phyloP scores from a whole-genome alignment of 2,113 vertebrate genomes.

The Rattus rattus region DNA sequence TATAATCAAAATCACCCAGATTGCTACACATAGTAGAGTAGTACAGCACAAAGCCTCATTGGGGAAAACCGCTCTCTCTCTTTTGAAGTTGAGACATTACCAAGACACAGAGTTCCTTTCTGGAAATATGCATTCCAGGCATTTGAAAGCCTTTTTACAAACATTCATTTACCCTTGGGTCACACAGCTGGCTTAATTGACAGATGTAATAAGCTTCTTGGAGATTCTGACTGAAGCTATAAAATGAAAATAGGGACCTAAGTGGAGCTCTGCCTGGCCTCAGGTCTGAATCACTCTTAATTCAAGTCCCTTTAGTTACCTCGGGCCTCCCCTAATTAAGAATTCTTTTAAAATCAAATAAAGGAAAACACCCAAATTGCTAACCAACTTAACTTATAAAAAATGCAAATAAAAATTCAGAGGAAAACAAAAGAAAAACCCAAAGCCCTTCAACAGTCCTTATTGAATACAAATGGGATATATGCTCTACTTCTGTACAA shows the following conservation, averaged over 20 bases:
- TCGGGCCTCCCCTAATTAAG: not conserved
- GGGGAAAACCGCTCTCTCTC: not conserved
- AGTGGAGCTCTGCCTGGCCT: not conserved
- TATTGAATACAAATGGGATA: not conserved
- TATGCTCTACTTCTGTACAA: not conserved
- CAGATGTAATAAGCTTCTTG: not conserved
- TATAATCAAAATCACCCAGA: not conserved
- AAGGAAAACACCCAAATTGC: not conserved
- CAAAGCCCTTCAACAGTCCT: not conserved
- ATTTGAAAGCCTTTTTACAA: not conserved
- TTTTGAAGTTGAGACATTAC: not conserved
- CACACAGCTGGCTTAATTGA: slow-evolving; percentile 1
- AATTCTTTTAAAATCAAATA: not conserved
- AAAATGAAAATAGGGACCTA: not conserved
- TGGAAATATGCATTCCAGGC: not conserved
- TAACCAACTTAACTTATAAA: not conserved
- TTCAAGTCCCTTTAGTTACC: not conserved
- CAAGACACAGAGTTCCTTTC: not conserved
- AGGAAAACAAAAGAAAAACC: not conserved
- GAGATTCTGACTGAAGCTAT: not conserved
- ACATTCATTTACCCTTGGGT: not conserved
- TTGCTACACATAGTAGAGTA: not conserved
- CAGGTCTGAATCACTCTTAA: not conserved
- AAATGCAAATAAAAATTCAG: not conserved
- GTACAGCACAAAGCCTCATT: not conserved